phyloP scores from a whole-genome alignment of 2,113 vertebrate species.

The Eptatretus burgeri region DNA sequence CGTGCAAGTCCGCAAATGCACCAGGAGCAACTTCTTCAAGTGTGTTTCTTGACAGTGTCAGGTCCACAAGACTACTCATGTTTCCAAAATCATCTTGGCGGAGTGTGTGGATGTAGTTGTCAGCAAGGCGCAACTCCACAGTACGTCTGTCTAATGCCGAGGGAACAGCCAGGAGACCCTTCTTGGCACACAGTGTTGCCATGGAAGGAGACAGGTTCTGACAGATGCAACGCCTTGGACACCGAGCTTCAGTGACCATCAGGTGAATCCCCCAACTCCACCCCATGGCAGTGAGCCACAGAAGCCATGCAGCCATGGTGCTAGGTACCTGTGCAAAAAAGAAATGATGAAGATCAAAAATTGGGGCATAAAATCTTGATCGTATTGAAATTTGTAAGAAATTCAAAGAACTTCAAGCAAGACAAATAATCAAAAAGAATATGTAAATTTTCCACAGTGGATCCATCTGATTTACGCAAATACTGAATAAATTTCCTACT shows the following conservation, averaged over 20 bases:
- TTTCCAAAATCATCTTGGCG: conserved; percentile 56
- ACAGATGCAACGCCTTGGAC: conserved; percentile 58
- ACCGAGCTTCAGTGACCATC: conserved; percentile 15
- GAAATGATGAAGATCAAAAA: too few species aligned
- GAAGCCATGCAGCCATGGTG: too few species aligned
- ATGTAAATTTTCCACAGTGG: too few species aligned
- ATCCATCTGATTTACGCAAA: too few species aligned
- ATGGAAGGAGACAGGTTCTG: conserved; percentile 59
- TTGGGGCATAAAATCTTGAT: too few species aligned
- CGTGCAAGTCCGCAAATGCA: conserved; percentile 39
- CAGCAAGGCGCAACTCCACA: conserved; percentile 56
- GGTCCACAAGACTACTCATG: conserved; percentile 77
- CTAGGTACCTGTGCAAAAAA: too few species aligned
- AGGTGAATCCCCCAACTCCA: too few species aligned
- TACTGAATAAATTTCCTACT: too few species aligned
- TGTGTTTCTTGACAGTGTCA: conserved; percentile 67
- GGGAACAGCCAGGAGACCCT: conserved; percentile 52
- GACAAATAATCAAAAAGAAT: too few species aligned
- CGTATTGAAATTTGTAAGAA: too few species aligned
- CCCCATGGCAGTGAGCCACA: too few species aligned
- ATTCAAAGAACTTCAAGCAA: too few species aligned
- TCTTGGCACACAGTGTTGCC: conserved; percentile 70
- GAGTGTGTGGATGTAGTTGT: conserved; percentile 69
- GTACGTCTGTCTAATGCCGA: conserved; percentile 55
- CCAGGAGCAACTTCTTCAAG: conserved; percentile 49